Evolutionary conservation across 2,888 invertebrate genomes (phyloP).

Genomic region (Hedya salicella): DNA sequence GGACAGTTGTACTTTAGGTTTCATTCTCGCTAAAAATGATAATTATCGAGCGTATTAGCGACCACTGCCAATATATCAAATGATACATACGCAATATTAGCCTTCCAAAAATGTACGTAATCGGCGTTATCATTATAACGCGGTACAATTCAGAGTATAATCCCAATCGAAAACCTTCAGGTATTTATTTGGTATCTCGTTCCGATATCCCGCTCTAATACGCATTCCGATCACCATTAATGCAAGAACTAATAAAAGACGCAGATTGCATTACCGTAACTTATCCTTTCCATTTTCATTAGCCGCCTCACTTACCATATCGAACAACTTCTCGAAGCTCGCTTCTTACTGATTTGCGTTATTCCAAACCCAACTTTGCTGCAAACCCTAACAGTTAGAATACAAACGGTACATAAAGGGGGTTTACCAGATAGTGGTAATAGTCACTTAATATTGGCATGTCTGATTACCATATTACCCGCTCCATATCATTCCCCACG

Average conservation of each 20-base stretch:
- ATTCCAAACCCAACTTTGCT: background rate
- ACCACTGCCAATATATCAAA: too few relatives aligned
- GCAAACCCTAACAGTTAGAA: background rate
- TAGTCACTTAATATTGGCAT: slow-evolving; percentile 29
- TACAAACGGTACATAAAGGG: background rate
- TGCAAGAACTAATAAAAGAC: slow-evolving; percentile 15
- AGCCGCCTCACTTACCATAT: slow-evolving; percentile 17
- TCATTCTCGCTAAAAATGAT: too few relatives aligned
- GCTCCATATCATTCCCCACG: slow-evolving; percentile 15
- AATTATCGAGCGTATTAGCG: too few relatives aligned
- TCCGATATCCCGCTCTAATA: slow-evolving; percentile 1
- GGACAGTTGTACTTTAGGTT: too few relatives aligned
- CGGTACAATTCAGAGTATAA: background rate
- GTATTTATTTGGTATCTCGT: background rate
- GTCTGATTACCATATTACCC: slow-evolving; percentile 39
- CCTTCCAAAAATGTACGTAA: too few relatives aligned
- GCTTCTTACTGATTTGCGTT: background rate
- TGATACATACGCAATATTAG: too few relatives aligned
- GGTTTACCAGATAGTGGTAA: background rate
- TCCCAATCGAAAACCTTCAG: background rate
- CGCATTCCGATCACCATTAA: slow-evolving; percentile 9
- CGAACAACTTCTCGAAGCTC: slow-evolving; percentile 9
- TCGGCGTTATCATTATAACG: too few relatives aligned
- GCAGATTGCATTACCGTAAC: slow-evolving; percentile 32
- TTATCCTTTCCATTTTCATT: slow-evolving; percentile 42